These are phyloP conservation scores for Petrosia ficiformis DNA, from an alignment of 37 sponge, comb jelly and placozoan genomes.

Conservation along the genomic window DNA sequence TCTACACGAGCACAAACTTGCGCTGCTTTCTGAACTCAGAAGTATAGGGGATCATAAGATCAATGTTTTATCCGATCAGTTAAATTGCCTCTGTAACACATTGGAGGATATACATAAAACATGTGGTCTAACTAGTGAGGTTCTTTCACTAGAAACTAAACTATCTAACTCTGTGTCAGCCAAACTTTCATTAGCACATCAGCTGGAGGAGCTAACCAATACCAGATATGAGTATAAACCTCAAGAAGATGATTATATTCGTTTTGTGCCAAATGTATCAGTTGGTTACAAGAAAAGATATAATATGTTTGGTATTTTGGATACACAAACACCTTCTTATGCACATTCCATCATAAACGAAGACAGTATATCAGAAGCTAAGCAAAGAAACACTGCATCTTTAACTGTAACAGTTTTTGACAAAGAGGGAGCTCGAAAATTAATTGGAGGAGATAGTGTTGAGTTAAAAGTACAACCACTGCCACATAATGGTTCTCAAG, in stretches of 20 bases:
- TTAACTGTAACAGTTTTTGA: conserved; percentile 45
- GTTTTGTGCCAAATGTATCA: conserved; percentile 30
- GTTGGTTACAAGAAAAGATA: conserved; percentile 27
- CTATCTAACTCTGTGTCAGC: neutral
- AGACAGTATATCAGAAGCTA: conserved; percentile 31
- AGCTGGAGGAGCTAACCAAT: conserved; percentile 41
- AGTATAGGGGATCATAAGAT: conserved; percentile 34
- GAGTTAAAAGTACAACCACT: conserved; percentile 25
- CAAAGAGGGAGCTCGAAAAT: conserved; percentile 40
- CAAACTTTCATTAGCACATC: neutral
- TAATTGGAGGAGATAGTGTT: conserved; percentile 57
- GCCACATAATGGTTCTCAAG: conserved; percentile 1
- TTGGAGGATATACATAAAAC: conserved; percentile 9
- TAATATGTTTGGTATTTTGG: conserved; percentile 53
- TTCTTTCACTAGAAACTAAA: conserved; percentile 11
- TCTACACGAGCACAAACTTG: conserved; percentile 73
- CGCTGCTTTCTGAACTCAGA: conserved; percentile 44
- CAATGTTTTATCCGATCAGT: conserved; percentile 27
- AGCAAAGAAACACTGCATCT: conserved; percentile 8
- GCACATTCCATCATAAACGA: conserved; percentile 23
- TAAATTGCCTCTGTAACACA: conserved; percentile 4
- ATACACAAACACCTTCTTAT: conserved; percentile 50
- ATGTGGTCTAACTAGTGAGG: conserved; percentile 12
- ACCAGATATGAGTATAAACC: conserved; percentile 25
- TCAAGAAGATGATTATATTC: conserved; percentile 67